phyloP scores from a whole-genome alignment of 2,797 vertebrate genomes.

The Pogonophryne albipinna region DNA sequence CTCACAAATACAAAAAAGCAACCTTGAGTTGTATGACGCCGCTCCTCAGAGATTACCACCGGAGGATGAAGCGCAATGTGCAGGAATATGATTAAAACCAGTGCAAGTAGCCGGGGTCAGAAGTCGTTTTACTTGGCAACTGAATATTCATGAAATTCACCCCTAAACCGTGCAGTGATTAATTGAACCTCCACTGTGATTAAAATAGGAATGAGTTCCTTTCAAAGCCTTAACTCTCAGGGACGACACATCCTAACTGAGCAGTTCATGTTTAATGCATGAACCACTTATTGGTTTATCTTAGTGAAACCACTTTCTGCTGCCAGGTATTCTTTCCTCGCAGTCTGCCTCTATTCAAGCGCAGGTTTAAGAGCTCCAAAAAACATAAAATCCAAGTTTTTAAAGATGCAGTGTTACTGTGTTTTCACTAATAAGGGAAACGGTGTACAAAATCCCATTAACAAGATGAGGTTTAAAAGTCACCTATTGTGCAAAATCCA shows the following conservation, averaged over 20 bases:
- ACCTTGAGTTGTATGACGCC: constrained; percentile 22
- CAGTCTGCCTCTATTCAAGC: neutral
- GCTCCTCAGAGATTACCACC: constrained; percentile 38
- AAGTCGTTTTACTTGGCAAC: constrained; percentile 63
- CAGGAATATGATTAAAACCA: constrained; percentile 74
- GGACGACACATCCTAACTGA: constrained; percentile 68
- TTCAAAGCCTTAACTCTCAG: constrained; percentile 74
- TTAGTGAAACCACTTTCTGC: constrained; percentile 47
- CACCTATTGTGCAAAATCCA: too few species aligned
- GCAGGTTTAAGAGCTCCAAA: neutral
- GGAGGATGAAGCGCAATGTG: constrained; percentile 33
- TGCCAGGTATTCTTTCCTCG: constrained; percentile 50
- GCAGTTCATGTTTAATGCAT: constrained; percentile 78
- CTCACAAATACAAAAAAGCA: constrained; percentile 39
- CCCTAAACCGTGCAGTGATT: constrained; percentile 80
- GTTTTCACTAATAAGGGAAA: constrained; percentile 28
- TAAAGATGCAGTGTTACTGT: neutral
- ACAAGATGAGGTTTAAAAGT: too few species aligned
- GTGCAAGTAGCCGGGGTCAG: constrained; percentile 65
- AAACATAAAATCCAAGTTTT: neutral
- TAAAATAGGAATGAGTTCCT: constrained; percentile 82
- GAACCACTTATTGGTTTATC: constrained; percentile 74
- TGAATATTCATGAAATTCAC: constrained; percentile 84
- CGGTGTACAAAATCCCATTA: neutral
- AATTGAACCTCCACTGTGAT: constrained; percentile 82